phyloP scores from a whole-genome alignment of 2,113 vertebrate genomes.

The Bufo bufo region DNA sequence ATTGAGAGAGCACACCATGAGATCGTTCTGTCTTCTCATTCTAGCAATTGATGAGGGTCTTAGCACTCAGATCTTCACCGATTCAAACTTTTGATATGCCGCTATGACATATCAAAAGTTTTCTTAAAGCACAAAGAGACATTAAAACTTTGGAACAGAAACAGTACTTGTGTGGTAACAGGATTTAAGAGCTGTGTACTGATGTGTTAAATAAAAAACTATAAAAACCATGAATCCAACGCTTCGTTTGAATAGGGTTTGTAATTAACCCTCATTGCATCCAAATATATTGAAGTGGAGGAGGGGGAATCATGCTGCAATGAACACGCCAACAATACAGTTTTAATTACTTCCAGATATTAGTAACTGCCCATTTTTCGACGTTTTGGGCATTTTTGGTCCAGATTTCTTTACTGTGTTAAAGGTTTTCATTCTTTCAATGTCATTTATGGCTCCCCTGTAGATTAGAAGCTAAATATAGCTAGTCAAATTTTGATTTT shows the following conservation, averaged over 20 bases:
- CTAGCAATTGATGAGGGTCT: no score
- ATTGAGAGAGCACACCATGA: no score
- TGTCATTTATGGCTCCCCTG: not conserved
- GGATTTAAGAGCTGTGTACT: not conserved
- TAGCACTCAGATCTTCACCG: no score
- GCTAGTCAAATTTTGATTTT: conserved; percentile 20
- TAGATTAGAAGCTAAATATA: conserved; percentile 27
- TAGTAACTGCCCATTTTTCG: not conserved
- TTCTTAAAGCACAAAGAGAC: no score
- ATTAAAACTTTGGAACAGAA: not conserved
- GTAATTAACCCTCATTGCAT: conserved; percentile 21
- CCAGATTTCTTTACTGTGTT: not conserved
- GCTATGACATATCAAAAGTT: no score
- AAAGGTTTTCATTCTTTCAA: not conserved
- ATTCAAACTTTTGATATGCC: no score
- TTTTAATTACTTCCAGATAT: not conserved
- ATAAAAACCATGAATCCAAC: not conserved
- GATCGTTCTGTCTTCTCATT: no score
- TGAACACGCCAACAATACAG: not conserved
- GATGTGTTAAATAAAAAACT: conserved; percentile 7
- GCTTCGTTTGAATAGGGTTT: not conserved
- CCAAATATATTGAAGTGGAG: not conserved
- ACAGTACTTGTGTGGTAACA: not conserved
- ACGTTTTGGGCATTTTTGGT: not conserved
- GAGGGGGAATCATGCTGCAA: not conserved